Evolutionary conservation across 2,797 vertebrate genomes (phyloP), one percentile per base, ranked within the genome.

Genomic region (Darevskia nairensis): DNA sequence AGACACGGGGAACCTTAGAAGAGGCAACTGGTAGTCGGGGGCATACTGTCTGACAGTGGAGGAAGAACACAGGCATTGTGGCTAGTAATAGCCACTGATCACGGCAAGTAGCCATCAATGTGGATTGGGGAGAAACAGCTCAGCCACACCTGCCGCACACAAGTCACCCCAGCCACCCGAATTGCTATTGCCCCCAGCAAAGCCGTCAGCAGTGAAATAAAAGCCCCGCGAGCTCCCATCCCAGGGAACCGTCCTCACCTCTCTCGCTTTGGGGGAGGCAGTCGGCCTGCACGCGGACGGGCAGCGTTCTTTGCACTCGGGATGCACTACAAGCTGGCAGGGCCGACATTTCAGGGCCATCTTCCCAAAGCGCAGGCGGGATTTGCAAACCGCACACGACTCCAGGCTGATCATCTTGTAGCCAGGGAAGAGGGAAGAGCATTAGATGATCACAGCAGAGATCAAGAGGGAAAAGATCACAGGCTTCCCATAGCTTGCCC

Each of bases 311-410:
- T 95, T 96, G 89, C 97, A 98, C 82, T 97, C 97, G 0, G 96
- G 96, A 92, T 98, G 98, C 80, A 96, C 88, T 1, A 97, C 94
- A 7, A 96, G 25, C 0, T 97, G 96, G 71, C 98, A 98, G 89
- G 95, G 95, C n/a, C 96, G 94, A 90, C 98, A 98, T 91, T 97
- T 98, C 83, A 97, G 82, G 0, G 93, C 97, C 89, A 97, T 84
- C 94, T 96, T 98, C 82, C 98, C 98, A 25, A 98, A 98, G 23
- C 97, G 96, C 76, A 98, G 96, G 85, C 97, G 96, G 89, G 98
- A 98, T 1, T 96, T 97, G 13, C 98, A 98, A 0, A 95, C 95
- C 1, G 71, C 46, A 71, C 98, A 98, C 0, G 87, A 94, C 92
- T 98, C 97, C 0, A 97, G 96, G 11, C 96, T 94, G 91, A 98